phyloP scores from a whole-genome alignment of 2,888 invertebrate genomes.

The Hipparchia semele region DNA sequence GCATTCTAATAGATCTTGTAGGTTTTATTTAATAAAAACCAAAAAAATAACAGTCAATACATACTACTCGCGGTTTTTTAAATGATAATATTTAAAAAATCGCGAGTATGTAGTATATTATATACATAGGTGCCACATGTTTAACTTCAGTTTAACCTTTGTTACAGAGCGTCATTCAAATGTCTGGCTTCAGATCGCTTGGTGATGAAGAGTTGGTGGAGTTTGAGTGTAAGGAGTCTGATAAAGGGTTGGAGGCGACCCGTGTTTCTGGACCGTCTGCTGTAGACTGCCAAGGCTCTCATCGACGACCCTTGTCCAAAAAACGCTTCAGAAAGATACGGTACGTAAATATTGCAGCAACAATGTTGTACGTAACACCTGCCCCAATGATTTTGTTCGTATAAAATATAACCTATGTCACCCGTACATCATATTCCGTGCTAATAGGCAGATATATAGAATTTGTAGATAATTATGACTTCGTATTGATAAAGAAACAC shows the following conservation, averaged over 20 bases:
- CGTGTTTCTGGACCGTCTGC: conserved; percentile 91
- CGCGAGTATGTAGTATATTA: neutral
- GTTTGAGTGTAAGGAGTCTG: conserved; percentile 92
- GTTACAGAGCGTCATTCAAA: conserved; percentile 94
- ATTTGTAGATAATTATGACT: no score
- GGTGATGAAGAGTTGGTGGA: conserved; percentile 95
- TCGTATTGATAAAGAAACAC: no score
- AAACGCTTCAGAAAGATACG: conserved; percentile 94
- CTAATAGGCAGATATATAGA: no score
- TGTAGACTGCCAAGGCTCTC: conserved; percentile 91
- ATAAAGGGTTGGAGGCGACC: conserved; percentile 94
- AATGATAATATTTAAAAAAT: neutral
- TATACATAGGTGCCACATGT: no score
- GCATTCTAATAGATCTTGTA: neutral
- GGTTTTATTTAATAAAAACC: neutral
- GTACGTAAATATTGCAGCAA: conserved; percentile 61
- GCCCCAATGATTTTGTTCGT: no score
- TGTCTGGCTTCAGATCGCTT: conserved; percentile 94
- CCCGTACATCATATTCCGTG: no score
- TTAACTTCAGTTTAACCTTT: neutral
- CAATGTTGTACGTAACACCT: no score
- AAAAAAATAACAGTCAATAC: no score
- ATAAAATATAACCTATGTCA: no score
- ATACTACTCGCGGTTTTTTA: no score
- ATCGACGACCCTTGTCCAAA: conserved; percentile 90